These are phyloP conservation scores for Drosophila funebris DNA, from an alignment of 1,140 invertebrate species.

Conservation along the genomic window DNA sequence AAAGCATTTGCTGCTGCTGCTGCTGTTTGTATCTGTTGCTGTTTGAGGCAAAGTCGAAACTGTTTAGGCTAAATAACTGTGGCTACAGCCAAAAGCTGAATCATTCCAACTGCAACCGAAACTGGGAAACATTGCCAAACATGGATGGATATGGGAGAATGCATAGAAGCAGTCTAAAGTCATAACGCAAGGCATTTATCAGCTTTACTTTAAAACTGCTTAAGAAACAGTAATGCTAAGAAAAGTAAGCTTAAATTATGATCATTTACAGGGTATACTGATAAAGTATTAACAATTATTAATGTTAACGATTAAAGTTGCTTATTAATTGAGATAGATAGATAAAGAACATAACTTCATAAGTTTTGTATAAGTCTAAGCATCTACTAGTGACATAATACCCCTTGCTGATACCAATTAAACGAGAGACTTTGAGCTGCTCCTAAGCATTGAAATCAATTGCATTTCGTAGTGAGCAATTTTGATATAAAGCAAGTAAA, in stretches of 20 bases:
- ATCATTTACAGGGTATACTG: no score
- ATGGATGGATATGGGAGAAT: slow-evolving; percentile 16
- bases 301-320: no score
- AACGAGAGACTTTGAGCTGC: no score
- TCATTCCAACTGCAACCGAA: slow-evolving; percentile 12
- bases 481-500: background rate
- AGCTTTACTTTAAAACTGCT: no score
- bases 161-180: background rate
- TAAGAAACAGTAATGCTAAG: no score
- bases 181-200: background rate
- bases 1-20: slow-evolving; percentile 29
- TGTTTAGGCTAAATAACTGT: slow-evolving; percentile 43
- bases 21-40: slow-evolving; percentile 32
- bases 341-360: no score
- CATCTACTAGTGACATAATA: background rate
- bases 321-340: no score
- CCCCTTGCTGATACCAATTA: no score
- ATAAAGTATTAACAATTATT: no score
- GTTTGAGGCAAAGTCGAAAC: slow-evolving; percentile 3
- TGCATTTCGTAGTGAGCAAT: background rate
- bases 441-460: background rate
- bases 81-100: slow-evolving; percentile 24
- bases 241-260: no score
- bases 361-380: no score
- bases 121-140: slow-evolving; percentile 14